Conservation (phyloP, 2,888 invertebrate species). For the Stramonita haemastoma region DNA sequence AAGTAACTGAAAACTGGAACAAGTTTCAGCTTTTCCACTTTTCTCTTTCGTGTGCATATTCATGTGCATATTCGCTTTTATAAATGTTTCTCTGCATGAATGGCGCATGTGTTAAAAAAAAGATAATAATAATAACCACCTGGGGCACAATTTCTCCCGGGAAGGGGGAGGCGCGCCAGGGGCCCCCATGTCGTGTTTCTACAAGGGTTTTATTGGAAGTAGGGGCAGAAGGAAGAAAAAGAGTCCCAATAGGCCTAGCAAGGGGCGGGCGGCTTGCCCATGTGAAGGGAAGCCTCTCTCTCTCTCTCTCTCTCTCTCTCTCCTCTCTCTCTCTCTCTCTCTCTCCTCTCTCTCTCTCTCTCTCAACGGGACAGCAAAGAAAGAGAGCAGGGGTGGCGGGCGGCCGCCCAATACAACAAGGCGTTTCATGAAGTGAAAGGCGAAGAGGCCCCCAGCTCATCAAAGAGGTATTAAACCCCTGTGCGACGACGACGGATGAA, state of each 20-base stretch:
- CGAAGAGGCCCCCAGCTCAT: background rate
- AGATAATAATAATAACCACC: too few species aligned
- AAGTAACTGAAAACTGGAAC: too few species aligned
- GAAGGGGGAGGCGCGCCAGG: too few species aligned
- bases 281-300: background rate
- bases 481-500: constrained; percentile 7
- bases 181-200: background rate
- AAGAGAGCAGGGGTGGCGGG: background rate
- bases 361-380: background rate
- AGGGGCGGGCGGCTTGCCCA: background rate
- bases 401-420: background rate
- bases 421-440: constrained; percentile 9
- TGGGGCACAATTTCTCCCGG: too few species aligned
- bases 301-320: constrained; percentile 23
- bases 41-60: too few species aligned
- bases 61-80: too few species aligned
- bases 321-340: constrained; percentile 28
- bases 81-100: too few species aligned
- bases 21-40: too few species aligned
- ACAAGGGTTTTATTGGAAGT: constrained; percentile 9
- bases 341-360: constrained; percentile 21
- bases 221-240: too few species aligned
- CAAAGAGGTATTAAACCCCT: background rate
- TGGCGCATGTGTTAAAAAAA: too few species aligned
- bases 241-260: too few species aligned